Evolutionary conservation across 2,113 vertebrate genomes (phyloP).

Genomic region (Leucopsar rothschildi): DNA sequence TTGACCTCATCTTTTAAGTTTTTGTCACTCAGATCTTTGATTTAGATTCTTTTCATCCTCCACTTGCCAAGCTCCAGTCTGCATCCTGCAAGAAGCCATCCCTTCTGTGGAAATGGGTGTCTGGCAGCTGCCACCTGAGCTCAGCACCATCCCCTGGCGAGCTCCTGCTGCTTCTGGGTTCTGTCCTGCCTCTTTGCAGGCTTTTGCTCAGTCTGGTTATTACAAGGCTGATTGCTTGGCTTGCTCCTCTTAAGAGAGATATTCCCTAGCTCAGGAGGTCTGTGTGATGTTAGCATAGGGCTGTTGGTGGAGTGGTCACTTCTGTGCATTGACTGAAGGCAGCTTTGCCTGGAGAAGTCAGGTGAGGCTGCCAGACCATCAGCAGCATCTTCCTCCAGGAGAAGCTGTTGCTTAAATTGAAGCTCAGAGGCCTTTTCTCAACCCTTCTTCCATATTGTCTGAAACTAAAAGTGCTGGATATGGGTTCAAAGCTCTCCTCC

Average conservation of each 20-base stretch:
- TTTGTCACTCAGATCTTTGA: background rate
- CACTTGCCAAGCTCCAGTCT: background rate
- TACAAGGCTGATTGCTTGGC: background rate
- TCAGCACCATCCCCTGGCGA: background rate
- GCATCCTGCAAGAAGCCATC: background rate
- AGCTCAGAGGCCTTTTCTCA: background rate
- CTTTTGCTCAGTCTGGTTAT: background rate
- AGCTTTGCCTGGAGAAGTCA: background rate
- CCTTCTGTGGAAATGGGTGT: background rate
- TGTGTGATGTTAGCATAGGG: background rate
- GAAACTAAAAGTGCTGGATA: background rate
- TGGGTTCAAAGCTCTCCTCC: background rate
- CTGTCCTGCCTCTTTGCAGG: background rate
- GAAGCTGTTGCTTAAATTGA: background rate
- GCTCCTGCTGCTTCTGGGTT: background rate
- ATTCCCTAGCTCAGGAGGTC: fast-evolving
- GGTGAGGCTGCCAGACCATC: background rate
- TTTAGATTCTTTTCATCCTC: slow-evolving; percentile 1
- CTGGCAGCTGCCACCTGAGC: background rate
- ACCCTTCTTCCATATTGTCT: background rate
- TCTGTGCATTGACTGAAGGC: background rate
- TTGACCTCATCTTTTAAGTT: background rate
- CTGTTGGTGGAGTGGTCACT: background rate
- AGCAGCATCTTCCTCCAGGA: background rate
- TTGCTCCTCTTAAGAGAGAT: background rate